Base-by-base conservation (phyloP, 2,888 invertebrate genomes). In the Archips crataeganus region DNA sequence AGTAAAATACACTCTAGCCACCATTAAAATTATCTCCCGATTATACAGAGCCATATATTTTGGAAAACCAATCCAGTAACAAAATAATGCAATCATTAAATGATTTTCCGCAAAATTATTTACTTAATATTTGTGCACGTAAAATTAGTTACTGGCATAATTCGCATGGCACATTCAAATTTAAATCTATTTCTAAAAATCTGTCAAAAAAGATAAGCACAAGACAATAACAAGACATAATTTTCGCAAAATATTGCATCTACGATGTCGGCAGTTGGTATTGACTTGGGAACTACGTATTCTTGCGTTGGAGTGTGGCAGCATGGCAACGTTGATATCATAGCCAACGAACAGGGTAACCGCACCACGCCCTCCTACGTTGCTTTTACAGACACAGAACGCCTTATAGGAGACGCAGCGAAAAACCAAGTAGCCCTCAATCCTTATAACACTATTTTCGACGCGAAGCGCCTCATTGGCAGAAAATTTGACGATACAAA, bases 401-500 rank as follows among this genome's bases (percentile, higher is more conserved):
- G 96, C 11, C 94, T 96, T 2, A 95, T 96, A 74, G 96, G 96
- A 61, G 96, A 96, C 81, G 96, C 96, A 4, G 96, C 96, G 8
- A 96, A 96, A 85, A 96, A 96, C 85, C 96, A 96, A 86, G 96
- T 96, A 54, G 96, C 96, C 49, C 91, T 96, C 93, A 97, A 97
- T 85, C 97, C 97, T 2, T 93, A 85, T 77, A 97, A 97, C 88
- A 97, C 97, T 1, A 96, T 97, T 8, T 97, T 97, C 82, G 97
- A 97, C 84, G 97, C 97, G 9, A 98, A 98, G 85, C 95, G 98
- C 70, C 90, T 98, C 74, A 98, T 98, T 82, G 98, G 98, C 0
- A 95, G 98, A 66, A 96, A 96, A 78, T 98, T 95, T 86, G 95
- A 96, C 76, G 97, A 98, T 82, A 94, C 94, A 81, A 96, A 96